phyloP scores from a whole-genome alignment of 2,113 vertebrate genomes.

The Brienomyrus longianalis region DNA sequence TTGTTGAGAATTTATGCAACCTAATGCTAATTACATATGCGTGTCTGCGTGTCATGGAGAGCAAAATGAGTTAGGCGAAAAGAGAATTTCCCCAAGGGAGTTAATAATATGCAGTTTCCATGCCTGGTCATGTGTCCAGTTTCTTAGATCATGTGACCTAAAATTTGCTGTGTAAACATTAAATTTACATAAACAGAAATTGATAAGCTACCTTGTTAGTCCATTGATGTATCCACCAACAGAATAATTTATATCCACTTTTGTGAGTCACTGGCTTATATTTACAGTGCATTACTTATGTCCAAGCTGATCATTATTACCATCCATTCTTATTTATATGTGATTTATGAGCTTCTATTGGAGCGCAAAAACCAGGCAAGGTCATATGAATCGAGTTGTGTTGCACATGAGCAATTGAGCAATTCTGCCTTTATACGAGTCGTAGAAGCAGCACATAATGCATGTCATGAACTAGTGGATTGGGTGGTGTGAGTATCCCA shows the following conservation, averaged over 20 bases:
- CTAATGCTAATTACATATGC: too few species aligned
- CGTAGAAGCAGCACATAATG: background rate
- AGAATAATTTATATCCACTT: background rate
- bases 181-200: background rate
- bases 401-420: background rate
- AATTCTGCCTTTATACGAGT: background rate
- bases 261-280: background rate
- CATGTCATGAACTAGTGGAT: background rate
- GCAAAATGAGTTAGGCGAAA: too few species aligned
- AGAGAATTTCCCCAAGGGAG: too few species aligned
- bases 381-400: background rate
- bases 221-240: background rate
- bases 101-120: background rate
- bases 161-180: background rate
- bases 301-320: background rate
- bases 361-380: background rate
- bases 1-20: too few species aligned
- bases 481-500: background rate
- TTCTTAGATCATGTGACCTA: background rate
- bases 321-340: background rate
- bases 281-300: background rate
- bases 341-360: background rate
- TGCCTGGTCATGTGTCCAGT: background rate
- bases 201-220: background rate
- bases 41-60: too few species aligned